These are phyloP conservation scores for Thaleichthys pacificus DNA, from an alignment of 2,797 vertebrate genomes.

Conservation along the genomic window DNA sequence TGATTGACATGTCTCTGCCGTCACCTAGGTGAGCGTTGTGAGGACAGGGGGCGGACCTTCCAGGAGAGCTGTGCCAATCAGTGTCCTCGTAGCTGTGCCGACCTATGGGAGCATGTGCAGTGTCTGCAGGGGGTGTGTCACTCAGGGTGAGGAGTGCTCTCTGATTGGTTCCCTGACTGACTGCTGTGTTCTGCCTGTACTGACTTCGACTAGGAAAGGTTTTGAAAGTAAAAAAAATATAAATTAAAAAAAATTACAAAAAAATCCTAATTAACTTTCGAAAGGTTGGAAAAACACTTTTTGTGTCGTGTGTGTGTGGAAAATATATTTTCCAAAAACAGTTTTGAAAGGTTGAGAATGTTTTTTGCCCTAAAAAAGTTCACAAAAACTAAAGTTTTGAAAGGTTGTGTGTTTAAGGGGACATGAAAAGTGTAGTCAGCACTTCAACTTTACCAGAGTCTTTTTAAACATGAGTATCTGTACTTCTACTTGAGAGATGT, in stretches of 20 bases:
- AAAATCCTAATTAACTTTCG: background rate
- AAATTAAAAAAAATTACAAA: background rate
- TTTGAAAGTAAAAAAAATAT: too few species aligned
- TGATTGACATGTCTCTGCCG: background rate
- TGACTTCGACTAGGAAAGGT: too few species aligned
- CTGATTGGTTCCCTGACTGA: background rate
- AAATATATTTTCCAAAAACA: background rate
- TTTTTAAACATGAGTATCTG: too few species aligned
- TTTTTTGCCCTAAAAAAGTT: too few species aligned
- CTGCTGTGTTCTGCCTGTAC: background rate
- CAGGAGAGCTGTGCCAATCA: constrained; percentile 79
- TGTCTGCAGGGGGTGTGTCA: constrained; percentile 86
- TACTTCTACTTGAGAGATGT: too few species aligned
- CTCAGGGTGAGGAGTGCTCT: constrained; percentile 72
- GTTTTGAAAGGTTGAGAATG: too few species aligned
- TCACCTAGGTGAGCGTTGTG: constrained; percentile 81
- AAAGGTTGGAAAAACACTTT: background rate
- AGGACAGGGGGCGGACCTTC: constrained; percentile 73
- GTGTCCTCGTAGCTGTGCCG: constrained; percentile 85
- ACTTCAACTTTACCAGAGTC: too few species aligned
- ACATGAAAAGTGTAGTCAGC: too few species aligned
- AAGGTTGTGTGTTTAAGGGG: too few species aligned
- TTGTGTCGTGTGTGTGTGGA: background rate
- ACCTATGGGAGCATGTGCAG: constrained; percentile 87
- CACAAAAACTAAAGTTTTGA: too few species aligned